A percentile compares a stretch with the other conserved stretches of the same genome.
Evolutionary conservation across 2,113 vertebrate species (phyloP).

Genomic region (Bubalus kerabau): DNA sequence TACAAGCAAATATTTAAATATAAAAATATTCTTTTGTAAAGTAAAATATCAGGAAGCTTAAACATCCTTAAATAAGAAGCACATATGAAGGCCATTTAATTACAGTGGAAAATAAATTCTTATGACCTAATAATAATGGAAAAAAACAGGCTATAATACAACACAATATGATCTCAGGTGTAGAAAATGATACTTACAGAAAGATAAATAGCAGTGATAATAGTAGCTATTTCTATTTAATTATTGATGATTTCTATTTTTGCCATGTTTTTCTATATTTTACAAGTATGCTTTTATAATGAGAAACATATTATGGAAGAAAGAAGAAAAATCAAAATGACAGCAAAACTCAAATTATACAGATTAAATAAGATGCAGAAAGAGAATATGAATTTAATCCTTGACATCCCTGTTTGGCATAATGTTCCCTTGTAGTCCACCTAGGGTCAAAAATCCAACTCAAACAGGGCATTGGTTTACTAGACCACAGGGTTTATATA

Average conservation of each 20-base stretch:
- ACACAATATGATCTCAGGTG: not conserved
- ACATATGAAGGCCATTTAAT: not conserved
- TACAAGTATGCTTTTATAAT: not conserved
- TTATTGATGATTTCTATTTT: not conserved
- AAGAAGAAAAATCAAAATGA: not conserved
- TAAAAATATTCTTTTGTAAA: not conserved
- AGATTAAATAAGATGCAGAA: not conserved
- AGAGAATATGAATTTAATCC: not conserved
- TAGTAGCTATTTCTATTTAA: not conserved
- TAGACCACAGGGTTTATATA: not conserved
- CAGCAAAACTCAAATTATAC: not conserved
- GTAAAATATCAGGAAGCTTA: not conserved
- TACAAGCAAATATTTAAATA: slow-evolving; percentile 11
- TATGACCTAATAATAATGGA: not conserved
- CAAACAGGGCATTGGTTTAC: not conserved
- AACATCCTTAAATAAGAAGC: not conserved
- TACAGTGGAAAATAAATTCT: not conserved
- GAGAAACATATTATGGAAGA: not conserved
- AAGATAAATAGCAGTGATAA: not conserved
- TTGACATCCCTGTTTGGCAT: not conserved
- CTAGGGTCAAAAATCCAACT: not conserved
- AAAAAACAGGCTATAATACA: not conserved
- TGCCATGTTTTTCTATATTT: not conserved
- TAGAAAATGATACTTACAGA: not conserved
- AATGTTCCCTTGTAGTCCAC: not conserved